These are phyloP conservation scores for Micrasema minimum DNA, from an alignment of 1,140 invertebrate genomes.

Conservation along the genomic window DNA sequence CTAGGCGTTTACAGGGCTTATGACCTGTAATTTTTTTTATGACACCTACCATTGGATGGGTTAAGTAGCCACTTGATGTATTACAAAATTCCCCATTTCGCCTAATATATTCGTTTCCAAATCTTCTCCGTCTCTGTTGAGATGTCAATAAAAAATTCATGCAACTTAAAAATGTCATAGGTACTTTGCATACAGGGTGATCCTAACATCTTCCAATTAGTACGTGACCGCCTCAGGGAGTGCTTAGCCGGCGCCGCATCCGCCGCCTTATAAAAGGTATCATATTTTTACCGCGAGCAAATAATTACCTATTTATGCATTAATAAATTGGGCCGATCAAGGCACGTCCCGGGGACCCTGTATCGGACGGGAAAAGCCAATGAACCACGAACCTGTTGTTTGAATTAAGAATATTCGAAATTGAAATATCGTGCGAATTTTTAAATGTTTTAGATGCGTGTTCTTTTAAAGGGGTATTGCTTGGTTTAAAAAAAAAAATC, in stretches of 20 bases:
- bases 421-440: constrained; percentile 24
- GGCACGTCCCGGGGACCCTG: not conserved
- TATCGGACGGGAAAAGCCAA: constrained; percentile 11
- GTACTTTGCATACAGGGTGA: constrained; percentile 10
- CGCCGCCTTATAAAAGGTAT: constrained; percentile 11
- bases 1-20: too few species aligned
- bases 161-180: too few species aligned
- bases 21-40: too few species aligned
- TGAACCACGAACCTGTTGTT: constrained; percentile 18
- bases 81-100: too few species aligned
- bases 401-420: constrained; percentile 1
- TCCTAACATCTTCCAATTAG: constrained; percentile 8
- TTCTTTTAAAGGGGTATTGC: too few species aligned
- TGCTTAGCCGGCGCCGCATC: constrained; percentile 12
- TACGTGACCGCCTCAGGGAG: constrained; percentile 38
- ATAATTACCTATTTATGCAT: constrained; percentile 37
- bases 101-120: too few species aligned
- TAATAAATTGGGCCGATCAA: constrained; percentile 30
- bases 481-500: too few species aligned
- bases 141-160: too few species aligned
- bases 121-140: too few species aligned
- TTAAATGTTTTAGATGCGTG: constrained; percentile 22
- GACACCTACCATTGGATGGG: too few species aligned
- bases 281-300: constrained; percentile 28
- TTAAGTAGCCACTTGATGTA: too few species aligned